phyloP scores from a whole-genome alignment of 2,113 vertebrate genomes.

The Seriola rivoliana region DNA sequence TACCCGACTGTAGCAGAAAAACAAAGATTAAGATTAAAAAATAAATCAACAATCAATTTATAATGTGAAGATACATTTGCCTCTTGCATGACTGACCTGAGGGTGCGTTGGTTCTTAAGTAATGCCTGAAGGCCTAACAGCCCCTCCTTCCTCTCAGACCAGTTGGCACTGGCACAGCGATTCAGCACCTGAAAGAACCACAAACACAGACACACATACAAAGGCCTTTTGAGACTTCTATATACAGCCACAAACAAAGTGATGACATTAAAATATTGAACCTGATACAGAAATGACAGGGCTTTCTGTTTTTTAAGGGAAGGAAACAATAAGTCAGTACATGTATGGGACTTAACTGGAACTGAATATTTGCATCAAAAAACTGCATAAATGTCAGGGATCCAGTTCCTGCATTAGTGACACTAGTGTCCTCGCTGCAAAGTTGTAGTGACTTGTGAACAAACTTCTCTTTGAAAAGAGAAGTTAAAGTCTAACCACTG shows the following conservation, averaged over 20 bases:
- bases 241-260: not conserved
- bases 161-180: constrained; percentile 96
- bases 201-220: constrained; percentile 19
- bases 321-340: too few relatives aligned
- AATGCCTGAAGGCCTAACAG: constrained; percentile 93
- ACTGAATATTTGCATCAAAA: too few relatives aligned
- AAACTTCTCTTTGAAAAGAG: too few relatives aligned
- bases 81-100: constrained; percentile 83
- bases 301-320: not conserved
- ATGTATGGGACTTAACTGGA: not conserved
- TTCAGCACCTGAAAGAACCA: constrained; percentile 87
- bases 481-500: too few relatives aligned
- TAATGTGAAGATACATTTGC: not conserved
- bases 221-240: not conserved
- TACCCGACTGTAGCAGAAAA: constrained; percentile 88
- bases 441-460: too few relatives aligned
- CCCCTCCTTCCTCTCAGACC: constrained; percentile 98
- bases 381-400: too few relatives aligned
- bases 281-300: not conserved
- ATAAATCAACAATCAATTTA: not conserved
- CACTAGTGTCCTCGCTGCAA: too few relatives aligned
- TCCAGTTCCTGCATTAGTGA: too few relatives aligned
- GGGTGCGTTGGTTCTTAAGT: constrained; percentile 94
- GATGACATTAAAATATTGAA: not conserved
- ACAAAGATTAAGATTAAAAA: not conserved